Evolutionary conservation across 2,797 vertebrate genomes (phyloP), one percentile per base, ranked within the genome.

Genomic region (Sandelia bainsii): DNA sequence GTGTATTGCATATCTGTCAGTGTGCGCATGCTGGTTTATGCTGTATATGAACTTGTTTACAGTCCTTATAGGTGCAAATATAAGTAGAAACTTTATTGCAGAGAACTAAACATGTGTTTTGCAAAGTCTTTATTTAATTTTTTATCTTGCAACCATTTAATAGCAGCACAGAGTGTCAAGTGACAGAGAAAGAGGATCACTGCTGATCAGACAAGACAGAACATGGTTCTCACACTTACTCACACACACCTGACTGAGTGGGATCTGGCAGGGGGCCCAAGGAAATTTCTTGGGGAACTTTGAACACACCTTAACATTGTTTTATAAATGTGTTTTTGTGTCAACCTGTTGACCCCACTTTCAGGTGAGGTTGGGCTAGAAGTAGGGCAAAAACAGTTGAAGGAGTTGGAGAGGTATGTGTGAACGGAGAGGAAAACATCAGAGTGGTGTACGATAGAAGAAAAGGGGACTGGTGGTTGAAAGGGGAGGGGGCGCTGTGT

Each of bases 191-290:
- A 79, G 51, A 65, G 32, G 65, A 64, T 59, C 57, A 8, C 72
- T 69, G 77, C 75, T 62, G 71, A 88, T 85, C 78, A 72, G 82
- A 87, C 89, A 93, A 92, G 89, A 85, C 72, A 80, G 83, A 77
- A 89, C 88, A 87, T 7, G 60, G 64, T 57, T 57, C 56, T 57
- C 61, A 63, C 74, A 69, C 84, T 77, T 62, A 67, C 62, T 61
- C 72, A 75, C 53, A 84, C 29, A 32, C 73, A 72, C 66, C 73
- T 87, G 79, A 82, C 57, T 59, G 68, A 86, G 42, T 77, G 29
- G 23, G 69, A 77, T 68, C 62, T 81, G 87, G 81, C 69, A 54
- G 17, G 13, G 13, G 8, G 49, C 81, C 86, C 79, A 60, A 72
- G 59, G 79, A 86, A 69, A 77, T 72, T 81, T 88, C 52, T 67